Conservation (phyloP, 2,797 vertebrate genomes). For the Cygnus olor region DNA sequence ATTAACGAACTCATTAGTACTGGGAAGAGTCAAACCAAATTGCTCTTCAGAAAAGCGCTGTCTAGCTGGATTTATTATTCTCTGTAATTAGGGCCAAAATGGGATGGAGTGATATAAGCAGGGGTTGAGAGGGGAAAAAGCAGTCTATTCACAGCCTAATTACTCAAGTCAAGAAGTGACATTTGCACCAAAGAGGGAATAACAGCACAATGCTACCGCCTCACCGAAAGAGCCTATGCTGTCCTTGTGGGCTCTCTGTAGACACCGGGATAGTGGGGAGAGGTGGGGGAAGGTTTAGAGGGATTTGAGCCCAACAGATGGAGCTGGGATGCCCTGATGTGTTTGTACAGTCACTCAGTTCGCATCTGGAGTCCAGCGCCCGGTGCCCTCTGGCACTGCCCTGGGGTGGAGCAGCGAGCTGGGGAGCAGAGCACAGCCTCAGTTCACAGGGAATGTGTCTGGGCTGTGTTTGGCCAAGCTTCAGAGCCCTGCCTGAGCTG, state of each 20-base stretch:
- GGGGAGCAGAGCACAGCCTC: not conserved
- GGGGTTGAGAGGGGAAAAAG: conserved; percentile 8
- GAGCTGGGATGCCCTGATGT: not conserved
- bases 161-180: not conserved
- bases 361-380: not conserved
- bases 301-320: not conserved
- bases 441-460: accelerated
- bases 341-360: not conserved
- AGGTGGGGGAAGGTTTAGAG: not conserved
- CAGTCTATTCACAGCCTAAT: conserved; percentile 26
- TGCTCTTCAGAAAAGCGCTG: conserved; percentile 38
- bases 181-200: not conserved
- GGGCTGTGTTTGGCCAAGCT: not conserved
- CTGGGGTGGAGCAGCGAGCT: not conserved
- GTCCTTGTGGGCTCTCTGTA: not conserved
- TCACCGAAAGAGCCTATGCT: not conserved
- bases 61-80: conserved; percentile 49
- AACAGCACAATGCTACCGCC: not conserved
- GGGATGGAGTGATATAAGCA: conserved; percentile 26
- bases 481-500: not conserved
- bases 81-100: conserved; percentile 40
- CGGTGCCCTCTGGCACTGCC: not conserved
- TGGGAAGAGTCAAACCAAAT: conserved; percentile 39
- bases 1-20: conserved; percentile 63
- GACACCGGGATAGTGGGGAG: accelerated